phyloP scores from a whole-genome alignment of 2,113 vertebrate genomes.

The Strix aluco region DNA sequence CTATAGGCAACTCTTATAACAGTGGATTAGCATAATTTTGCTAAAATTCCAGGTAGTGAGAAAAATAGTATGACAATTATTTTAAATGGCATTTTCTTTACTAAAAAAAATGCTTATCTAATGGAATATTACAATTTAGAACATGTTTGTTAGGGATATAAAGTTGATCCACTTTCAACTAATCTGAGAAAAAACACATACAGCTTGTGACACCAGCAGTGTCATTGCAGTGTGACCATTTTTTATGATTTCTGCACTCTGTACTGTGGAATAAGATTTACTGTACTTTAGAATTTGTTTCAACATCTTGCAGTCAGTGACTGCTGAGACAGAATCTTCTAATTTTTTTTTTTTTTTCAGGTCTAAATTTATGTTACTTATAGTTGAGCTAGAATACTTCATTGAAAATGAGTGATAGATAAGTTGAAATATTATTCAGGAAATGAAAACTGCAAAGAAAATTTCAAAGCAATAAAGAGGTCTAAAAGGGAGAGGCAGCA shows the following conservation, averaged over 20 bases:
- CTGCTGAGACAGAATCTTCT: not conserved
- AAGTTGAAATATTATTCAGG: not conserved
- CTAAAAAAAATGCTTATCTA: not conserved
- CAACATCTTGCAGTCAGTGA: not conserved
- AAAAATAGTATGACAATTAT: not conserved
- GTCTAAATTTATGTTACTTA: not conserved
- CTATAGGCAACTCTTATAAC: not conserved
- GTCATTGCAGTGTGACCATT: not conserved
- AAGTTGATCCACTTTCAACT: not conserved
- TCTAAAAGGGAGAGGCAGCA: not conserved
- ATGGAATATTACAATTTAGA: not conserved
- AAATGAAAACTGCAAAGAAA: constrained; percentile 18
- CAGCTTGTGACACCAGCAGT: not conserved
- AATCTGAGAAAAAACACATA: not conserved
- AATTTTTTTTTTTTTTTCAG: not conserved
- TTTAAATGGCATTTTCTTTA: not conserved
- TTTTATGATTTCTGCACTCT: not conserved
- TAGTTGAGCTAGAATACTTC: not conserved
- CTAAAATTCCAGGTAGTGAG: not conserved
- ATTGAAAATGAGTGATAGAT: constrained; percentile 8
- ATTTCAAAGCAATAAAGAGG: not conserved
- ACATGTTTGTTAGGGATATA: not conserved
- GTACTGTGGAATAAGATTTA: not conserved
- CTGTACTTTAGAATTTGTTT: not conserved
- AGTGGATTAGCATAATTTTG: not conserved